Percentiles rank a stretch among this genome's conserved stretches.
phyloP scores from a whole-genome alignment of 2,888 invertebrate genomes.

The Aphodius sticticus region DNA sequence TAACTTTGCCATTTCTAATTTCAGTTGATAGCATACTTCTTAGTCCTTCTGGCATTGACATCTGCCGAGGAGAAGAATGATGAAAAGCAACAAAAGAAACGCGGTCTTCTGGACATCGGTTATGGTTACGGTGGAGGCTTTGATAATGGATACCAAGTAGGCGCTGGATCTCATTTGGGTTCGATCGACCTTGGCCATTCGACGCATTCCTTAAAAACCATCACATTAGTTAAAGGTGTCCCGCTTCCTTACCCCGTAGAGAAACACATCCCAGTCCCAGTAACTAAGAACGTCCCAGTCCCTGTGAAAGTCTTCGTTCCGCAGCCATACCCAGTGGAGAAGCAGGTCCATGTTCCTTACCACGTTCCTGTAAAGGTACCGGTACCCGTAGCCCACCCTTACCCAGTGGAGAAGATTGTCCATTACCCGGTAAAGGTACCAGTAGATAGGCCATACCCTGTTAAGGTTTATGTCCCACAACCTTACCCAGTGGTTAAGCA shows the following conservation, averaged over 20 bases:
- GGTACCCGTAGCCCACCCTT: slow-evolving; percentile 77
- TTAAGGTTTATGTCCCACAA: slow-evolving; percentile 80
- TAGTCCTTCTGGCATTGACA: slow-evolving; percentile 71
- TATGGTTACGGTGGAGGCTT: slow-evolving; percentile 83
- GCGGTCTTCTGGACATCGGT: slow-evolving; percentile 79
- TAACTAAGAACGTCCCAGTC: slow-evolving; percentile 71
- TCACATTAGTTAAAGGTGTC: slow-evolving; percentile 72
- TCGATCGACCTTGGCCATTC: slow-evolving; percentile 56
- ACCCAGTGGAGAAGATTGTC: slow-evolving; percentile 81
- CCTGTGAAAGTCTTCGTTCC: slow-evolving; percentile 70
- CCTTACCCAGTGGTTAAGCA: slow-evolving; percentile 83
- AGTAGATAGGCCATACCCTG: slow-evolving; percentile 80
- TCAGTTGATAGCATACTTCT: slow-evolving; percentile 68
- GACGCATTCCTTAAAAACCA: slow-evolving; percentile 68
- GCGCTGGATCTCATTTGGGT: slow-evolving; percentile 56
- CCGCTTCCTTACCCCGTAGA: slow-evolving; percentile 72
- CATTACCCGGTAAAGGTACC: slow-evolving; percentile 74
- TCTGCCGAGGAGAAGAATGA: slow-evolving; percentile 75
- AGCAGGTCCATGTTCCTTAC: slow-evolving; percentile 75
- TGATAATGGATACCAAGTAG: slow-evolving; percentile 74
- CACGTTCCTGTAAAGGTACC: slow-evolving; percentile 83
- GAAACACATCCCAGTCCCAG: slow-evolving; percentile 69
- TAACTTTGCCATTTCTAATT: slow-evolving; percentile 35
- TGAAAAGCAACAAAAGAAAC: slow-evolving; percentile 80
- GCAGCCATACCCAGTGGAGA: slow-evolving; percentile 75